phyloP scores from a whole-genome alignment of 2,888 invertebrate genomes.

The Orthosia cruda region DNA sequence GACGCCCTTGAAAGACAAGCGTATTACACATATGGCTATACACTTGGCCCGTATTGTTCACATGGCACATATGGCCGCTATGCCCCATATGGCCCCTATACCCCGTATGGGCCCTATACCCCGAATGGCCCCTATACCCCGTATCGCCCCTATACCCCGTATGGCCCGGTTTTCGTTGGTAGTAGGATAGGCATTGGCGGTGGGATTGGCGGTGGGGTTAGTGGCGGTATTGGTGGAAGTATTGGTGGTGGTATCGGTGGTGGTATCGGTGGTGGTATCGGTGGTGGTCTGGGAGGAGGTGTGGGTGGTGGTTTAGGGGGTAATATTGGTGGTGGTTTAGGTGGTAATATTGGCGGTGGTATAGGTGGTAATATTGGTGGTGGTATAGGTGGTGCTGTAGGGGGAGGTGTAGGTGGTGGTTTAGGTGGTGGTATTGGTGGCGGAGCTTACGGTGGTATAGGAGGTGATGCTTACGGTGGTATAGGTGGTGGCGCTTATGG shows the following conservation, averaged over 20 bases:
- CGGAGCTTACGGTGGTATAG: neutral
- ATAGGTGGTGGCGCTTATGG: neutral
- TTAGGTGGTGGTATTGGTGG: neutral
- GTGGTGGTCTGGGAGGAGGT: neutral
- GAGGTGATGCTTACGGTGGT: accelerated
- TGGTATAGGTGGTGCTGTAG: neutral
- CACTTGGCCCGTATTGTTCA: neutral
- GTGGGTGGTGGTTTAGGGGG: neutral
- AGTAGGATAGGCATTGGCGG: slow-evolving; percentile 6
- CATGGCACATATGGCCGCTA: neutral
- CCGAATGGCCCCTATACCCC: neutral
- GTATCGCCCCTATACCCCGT: neutral
- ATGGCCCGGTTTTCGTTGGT: neutral
- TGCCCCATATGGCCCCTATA: neutral
- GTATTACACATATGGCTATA: slow-evolving; percentile 1
- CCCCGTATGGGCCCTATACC: neutral
- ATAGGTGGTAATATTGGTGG: neutral
- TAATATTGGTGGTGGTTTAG: neutral
- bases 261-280: neutral
- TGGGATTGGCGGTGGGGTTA: neutral
- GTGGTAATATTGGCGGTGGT: neutral
- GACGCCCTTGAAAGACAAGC: slow-evolving; percentile 6
- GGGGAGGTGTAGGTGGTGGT: neutral
- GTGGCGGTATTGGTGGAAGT: neutral
- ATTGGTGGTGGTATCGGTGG: neutral